phyloP scores from a whole-genome alignment of 35 echinoderm and acorn worm species.

The Diadema setosum region DNA sequence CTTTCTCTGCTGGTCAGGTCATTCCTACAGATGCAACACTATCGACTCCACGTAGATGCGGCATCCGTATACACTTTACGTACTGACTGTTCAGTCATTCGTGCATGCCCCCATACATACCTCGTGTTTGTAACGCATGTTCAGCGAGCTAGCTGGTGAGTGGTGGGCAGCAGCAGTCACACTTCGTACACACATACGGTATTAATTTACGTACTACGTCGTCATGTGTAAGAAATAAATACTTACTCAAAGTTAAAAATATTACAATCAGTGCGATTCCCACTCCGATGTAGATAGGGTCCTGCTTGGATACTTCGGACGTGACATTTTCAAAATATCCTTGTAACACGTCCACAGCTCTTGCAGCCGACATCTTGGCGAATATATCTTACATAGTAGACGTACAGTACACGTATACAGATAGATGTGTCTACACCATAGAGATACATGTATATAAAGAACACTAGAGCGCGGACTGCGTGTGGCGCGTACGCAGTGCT shows the following conservation, averaged over 20 bases:
- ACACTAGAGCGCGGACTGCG: no score
- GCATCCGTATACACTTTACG: neutral
- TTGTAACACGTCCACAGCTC: constrained; percentile 12
- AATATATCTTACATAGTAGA: no score
- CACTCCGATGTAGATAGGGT: constrained; percentile 44
- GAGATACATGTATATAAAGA: no score
- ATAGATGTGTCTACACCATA: no score
- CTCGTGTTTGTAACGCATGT: neutral
- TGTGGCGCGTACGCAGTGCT: no score
- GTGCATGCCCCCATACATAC: neutral
- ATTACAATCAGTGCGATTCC: constrained; percentile 62
- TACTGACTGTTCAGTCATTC: neutral
- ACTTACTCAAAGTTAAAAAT: constrained; percentile 53
- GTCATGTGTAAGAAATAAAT: neutral
- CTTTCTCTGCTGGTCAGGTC: no score
- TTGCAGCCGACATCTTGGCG: neutral
- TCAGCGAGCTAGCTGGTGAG: neutral
- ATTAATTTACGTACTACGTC: neutral
- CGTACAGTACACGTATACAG: no score
- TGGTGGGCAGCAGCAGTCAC: neutral
- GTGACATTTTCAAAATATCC: constrained; percentile 13
- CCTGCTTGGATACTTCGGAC: constrained; percentile 51
- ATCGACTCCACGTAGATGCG: no score
- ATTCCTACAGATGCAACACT: no score
- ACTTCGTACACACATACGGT: neutral